Conservation (phyloP, 2,888 invertebrate genomes). For the Nemoura dubitans region DNA sequence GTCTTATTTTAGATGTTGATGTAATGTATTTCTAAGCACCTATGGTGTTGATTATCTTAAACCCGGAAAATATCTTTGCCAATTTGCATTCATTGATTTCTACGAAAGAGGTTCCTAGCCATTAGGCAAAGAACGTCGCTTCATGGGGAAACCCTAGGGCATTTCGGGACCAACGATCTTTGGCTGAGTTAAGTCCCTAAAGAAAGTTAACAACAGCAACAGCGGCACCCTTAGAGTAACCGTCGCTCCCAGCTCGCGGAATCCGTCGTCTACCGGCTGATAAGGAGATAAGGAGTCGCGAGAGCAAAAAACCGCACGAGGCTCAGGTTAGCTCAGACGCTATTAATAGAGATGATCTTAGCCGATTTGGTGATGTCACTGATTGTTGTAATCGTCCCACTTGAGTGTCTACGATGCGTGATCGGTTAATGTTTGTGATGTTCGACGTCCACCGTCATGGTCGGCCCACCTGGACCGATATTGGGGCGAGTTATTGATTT, state of each 20-base stretch:
- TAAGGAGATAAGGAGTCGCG: neutral
- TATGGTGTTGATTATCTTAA: too few species aligned
- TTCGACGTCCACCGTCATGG: neutral
- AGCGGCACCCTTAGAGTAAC: neutral
- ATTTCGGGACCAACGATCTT: too few species aligned
- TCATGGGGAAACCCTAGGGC: too few species aligned
- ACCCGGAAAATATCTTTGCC: too few species aligned
- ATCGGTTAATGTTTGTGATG: neutral
- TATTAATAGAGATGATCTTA: constrained; percentile 37
- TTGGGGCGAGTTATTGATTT: neutral
- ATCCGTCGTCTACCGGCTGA: neutral
- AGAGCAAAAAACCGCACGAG: constrained; percentile 23
- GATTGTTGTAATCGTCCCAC: constrained; percentile 15
- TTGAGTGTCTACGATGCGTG: neutral
- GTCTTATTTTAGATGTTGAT: too few species aligned
- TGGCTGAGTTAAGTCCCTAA: too few species aligned
- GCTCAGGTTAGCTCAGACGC: constrained; percentile 17
- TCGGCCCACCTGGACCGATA: neutral
- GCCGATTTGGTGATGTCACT: constrained; percentile 19
- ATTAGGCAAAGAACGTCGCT: too few species aligned
- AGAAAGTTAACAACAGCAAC: too few species aligned
- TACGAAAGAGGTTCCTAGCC: too few species aligned
- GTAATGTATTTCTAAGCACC: too few species aligned
- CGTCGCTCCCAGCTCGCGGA: neutral
- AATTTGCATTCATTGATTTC: too few species aligned